Percentiles rank a stretch among this genome's conserved stretches.
Evolutionary conservation across 2,797 vertebrate species (phyloP).

Genomic region (Synanceia verrucosa): DNA sequence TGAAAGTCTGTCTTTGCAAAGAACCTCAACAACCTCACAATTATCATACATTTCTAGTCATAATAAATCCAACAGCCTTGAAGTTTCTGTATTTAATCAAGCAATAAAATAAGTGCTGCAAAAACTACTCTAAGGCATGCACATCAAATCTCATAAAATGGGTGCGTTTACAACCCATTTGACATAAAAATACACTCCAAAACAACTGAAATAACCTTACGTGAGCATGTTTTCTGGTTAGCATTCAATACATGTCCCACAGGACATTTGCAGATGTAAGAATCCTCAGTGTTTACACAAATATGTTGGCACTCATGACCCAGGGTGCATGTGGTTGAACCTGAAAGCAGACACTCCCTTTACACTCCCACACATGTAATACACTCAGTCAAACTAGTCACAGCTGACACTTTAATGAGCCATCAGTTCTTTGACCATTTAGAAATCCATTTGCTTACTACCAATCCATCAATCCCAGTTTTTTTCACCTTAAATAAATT

Average conservation of each 20-base stretch:
- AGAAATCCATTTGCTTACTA: neutral
- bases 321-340: constrained; percentile 55
- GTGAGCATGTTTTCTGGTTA: constrained; percentile 74
- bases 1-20: neutral
- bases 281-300: constrained; percentile 58
- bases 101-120: neutral
- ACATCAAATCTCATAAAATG: neutral
- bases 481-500: too few species aligned
- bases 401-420: neutral
- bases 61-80: neutral
- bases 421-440: neutral
- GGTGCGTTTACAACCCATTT: neutral
- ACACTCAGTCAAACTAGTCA: neutral
- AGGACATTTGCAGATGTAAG: constrained; percentile 70
- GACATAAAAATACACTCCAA: neutral
- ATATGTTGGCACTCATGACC: constrained; percentile 76
- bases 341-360: constrained; percentile 39
- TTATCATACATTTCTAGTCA: neutral
- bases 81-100: neutral
- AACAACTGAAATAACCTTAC: constrained; percentile 51
- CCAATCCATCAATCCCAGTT: neutral
- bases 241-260: constrained; percentile 74
- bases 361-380: neutral
- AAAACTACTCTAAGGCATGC: neutral
- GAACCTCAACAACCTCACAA: neutral